phyloP scores from a whole-genome alignment of 2,113 vertebrate genomes.

The Macrotis lagotis region DNA sequence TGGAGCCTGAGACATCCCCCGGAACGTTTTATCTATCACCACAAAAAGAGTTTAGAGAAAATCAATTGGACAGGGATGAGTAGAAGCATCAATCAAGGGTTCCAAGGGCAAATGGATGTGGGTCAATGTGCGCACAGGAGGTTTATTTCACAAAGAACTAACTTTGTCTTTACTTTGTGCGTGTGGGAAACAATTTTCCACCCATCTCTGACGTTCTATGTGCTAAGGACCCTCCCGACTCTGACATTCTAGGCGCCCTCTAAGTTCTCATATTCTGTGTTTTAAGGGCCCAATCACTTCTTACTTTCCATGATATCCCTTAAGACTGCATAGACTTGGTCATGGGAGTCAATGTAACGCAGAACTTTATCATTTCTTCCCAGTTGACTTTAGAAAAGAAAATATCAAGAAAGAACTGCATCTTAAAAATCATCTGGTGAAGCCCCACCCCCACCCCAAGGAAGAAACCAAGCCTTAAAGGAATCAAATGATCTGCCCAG shows the following conservation, averaged over 20 bases:
- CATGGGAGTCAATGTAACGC: background rate
- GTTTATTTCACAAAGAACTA: background rate
- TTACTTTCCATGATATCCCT: background rate
- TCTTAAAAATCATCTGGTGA: background rate
- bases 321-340: background rate
- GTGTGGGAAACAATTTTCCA: background rate
- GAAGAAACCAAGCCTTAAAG: background rate
- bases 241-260: no score
- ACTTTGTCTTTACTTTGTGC: background rate
- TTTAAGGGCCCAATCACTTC: no score
- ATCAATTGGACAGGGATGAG: background rate
- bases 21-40: background rate
- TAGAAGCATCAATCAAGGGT: background rate
- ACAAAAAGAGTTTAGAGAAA: background rate
- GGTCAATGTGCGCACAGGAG: background rate
- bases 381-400: background rate
- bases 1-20: background rate
- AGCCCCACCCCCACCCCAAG: background rate
- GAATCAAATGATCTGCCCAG: background rate
- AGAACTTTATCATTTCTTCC: rapidly evolving
- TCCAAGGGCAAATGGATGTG: background rate
- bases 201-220: background rate
- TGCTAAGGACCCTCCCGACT: background rate
- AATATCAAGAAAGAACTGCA: background rate
- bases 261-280: no score